A percentile compares a stretch with the other conserved stretches of the same genome.
Evolutionary conservation across 2,797 vertebrate genomes (phyloP).

Genomic region (Spea hammondii): DNA sequence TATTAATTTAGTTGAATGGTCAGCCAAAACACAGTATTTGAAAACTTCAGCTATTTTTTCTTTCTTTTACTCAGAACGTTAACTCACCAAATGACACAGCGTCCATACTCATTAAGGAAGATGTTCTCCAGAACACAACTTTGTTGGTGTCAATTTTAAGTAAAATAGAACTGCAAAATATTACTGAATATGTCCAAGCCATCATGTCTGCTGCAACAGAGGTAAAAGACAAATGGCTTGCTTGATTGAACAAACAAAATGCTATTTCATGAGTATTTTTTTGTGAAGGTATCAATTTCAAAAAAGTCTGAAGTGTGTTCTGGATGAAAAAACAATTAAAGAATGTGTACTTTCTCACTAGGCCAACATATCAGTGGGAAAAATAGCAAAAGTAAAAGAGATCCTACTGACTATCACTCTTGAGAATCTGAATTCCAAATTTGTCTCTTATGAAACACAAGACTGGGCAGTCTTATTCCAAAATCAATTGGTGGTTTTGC

Average conservation of each 20-base stretch:
- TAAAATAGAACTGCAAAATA: background rate
- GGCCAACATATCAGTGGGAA: too few relatives aligned
- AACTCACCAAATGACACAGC: background rate
- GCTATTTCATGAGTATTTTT: background rate
- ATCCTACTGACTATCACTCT: background rate
- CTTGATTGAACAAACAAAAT: background rate
- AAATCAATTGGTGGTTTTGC: background rate
- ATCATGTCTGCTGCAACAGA: background rate
- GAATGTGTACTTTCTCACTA: background rate
- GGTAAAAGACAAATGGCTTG: slow-evolving; percentile 4
- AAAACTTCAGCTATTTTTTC: too few relatives aligned
- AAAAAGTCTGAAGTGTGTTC: background rate
- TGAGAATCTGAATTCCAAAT: background rate
- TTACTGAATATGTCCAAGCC: slow-evolving; percentile 10
- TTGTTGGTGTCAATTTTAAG: background rate
- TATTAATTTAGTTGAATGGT: background rate
- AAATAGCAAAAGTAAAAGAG: too few relatives aligned
- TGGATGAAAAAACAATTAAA: background rate
- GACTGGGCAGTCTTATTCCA: slow-evolving; percentile 11
- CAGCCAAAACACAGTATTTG: too few relatives aligned
- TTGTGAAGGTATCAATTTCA: background rate
- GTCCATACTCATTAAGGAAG: slow-evolving; percentile 2
- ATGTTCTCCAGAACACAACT: slow-evolving; percentile 11
- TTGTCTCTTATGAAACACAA: background rate
- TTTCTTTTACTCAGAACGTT: too few relatives aligned